A percentile compares a stretch with the other conserved stretches of the same genome.
These are phyloP conservation scores for Apaloderma vittatum DNA, from an alignment of 2,113 vertebrate genomes.

Conservation along the genomic window DNA sequence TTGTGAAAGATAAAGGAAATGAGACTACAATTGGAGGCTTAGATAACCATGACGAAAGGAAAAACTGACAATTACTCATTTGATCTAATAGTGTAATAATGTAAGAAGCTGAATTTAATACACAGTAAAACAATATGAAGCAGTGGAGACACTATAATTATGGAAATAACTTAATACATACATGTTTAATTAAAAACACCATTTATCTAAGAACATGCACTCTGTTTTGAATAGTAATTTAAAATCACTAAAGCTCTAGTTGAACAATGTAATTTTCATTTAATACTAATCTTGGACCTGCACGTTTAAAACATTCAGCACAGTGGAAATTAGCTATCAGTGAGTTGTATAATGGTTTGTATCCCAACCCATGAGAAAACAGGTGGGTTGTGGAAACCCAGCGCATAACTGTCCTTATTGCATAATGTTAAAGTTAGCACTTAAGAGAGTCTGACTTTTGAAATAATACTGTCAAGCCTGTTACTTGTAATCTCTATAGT, in stretches of 20 bases:
- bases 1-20: neutral
- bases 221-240: slow-evolving; percentile 39
- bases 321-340: slow-evolving; percentile 1
- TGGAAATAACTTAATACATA: slow-evolving; percentile 56
- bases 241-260: slow-evolving; percentile 11
- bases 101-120: slow-evolving; percentile 27
- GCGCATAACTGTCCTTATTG: neutral
- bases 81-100: slow-evolving; percentile 31
- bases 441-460: neutral
- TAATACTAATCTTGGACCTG: slow-evolving; percentile 15
- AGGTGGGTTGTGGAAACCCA: neutral
- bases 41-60: slow-evolving; percentile 29
- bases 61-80: slow-evolving; percentile 35
- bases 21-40: neutral
- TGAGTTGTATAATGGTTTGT: neutral
- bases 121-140: neutral
- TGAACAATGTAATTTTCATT: slow-evolving; percentile 37
- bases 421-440: neutral
- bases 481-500: neutral
- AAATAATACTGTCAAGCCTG: neutral
- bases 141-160: slow-evolving; percentile 51
- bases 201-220: slow-evolving; percentile 32
- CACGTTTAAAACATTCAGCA: neutral
- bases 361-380: neutral
- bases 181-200: neutral